Conservation (phyloP, 53 echinoderm and acorn worm genomes). For the Glandiceps talaboti region DNA sequence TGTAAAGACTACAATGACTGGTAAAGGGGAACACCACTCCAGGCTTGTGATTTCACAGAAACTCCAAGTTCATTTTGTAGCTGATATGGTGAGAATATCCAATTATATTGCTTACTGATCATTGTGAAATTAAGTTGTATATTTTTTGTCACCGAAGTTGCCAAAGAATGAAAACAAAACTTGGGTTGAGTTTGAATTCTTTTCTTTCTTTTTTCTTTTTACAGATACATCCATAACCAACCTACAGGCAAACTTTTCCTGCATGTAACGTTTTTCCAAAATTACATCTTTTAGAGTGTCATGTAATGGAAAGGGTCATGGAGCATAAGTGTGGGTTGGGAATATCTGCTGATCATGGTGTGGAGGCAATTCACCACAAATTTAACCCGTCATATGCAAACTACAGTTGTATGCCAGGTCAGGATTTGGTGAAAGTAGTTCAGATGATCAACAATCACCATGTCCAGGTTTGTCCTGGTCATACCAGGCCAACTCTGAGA, state of each 20-base stretch:
- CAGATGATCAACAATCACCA: not conserved
- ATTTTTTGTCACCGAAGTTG: no score
- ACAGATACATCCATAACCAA: not conserved
- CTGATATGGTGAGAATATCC: not conserved
- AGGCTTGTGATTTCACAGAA: no score
- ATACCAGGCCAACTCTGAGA: not conserved
- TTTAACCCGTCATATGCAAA: not conserved
- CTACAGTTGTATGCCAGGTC: not conserved
- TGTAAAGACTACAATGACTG: no score
- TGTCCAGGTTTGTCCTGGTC: not conserved
- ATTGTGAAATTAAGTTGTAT: no score
- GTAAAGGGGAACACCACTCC: no score
- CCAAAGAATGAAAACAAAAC: no score
- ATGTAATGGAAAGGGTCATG: not conserved
- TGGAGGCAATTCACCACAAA: not conserved
- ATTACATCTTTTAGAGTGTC: not conserved
- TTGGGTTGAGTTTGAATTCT: no score
- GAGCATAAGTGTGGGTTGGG: not conserved
- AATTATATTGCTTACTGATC: not conserved
- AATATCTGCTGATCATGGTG: not conserved
- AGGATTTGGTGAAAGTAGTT: not conserved
- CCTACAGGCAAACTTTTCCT: not conserved
- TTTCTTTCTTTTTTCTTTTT: no score
- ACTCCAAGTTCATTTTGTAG: no score
- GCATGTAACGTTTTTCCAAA: not conserved